Conservation (phyloP, 2,797 vertebrate genomes). For the Pseudocheirus occidentalis region DNA sequence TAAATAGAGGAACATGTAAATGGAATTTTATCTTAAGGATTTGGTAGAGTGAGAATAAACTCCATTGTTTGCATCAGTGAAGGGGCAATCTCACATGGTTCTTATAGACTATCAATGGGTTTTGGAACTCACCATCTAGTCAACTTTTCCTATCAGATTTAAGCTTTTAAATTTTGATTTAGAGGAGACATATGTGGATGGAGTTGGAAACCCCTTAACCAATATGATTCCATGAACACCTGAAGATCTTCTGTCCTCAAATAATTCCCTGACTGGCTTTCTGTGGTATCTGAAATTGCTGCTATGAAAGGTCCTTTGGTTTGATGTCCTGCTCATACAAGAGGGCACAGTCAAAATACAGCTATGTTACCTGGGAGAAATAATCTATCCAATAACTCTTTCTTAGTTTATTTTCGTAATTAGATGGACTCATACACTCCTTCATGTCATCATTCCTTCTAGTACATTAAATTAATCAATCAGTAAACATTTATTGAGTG, state of each 20-base stretch:
- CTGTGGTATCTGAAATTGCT: background rate
- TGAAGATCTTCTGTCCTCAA: background rate
- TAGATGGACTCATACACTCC: background rate
- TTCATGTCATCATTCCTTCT: background rate
- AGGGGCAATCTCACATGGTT: background rate
- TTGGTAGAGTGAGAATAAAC: background rate
- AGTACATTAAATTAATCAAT: background rate
- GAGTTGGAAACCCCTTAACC: background rate
- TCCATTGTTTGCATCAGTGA: background rate
- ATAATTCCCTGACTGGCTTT: background rate
- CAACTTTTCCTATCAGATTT: slow-evolving; percentile 1
- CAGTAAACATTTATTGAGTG: background rate
- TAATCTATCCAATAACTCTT: background rate
- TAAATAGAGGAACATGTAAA: background rate
- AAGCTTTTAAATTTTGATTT: background rate
- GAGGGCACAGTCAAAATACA: background rate
- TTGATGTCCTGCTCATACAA: background rate
- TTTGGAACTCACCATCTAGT: background rate
- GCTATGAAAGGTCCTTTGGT: background rate
- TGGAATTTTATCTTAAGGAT: background rate
- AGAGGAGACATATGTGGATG: background rate
- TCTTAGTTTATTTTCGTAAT: background rate
- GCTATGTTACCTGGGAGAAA: background rate
- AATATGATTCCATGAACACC: background rate
- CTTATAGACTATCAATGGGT: background rate